A percentile compares a stretch with the other conserved stretches of the same genome.
These are phyloP conservation scores for Drosophila kanapiae DNA, from an alignment of 1,140 invertebrate genomes.

Conservation along the genomic window DNA sequence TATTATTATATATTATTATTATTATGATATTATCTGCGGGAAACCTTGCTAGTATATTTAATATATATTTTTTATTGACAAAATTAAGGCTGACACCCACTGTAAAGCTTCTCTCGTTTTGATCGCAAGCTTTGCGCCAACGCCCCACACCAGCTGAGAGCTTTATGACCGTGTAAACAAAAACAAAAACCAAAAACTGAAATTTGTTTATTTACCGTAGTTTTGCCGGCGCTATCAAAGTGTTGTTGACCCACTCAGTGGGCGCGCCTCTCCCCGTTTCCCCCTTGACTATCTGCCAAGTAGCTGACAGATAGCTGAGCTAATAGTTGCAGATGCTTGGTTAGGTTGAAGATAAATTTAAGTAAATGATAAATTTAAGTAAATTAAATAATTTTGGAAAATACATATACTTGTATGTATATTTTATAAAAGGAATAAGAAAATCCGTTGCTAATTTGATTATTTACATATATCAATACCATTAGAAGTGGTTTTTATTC, in stretches of 20 bases:
- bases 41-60: too few relatives aligned
- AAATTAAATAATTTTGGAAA: neutral
- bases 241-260: conserved; percentile 45
- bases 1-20: too few relatives aligned
- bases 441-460: too few relatives aligned
- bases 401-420: too few relatives aligned
- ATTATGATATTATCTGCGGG: too few relatives aligned
- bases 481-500: too few relatives aligned
- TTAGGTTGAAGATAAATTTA: neutral
- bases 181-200: conserved; percentile 21
- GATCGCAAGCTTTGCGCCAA: conserved; percentile 36
- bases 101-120: conserved; percentile 15
- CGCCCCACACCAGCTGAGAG: conserved; percentile 35
- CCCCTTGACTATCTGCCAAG: conserved; percentile 14
- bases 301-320: conserved; percentile 5
- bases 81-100: neutral
- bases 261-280: conserved; percentile 5
- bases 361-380: neutral
- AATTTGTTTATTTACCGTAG: conserved; percentile 61
- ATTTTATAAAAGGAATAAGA: too few relatives aligned
- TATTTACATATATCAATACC: too few relatives aligned
- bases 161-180: conserved; percentile 25
- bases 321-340: conserved; percentile 10
- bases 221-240: conserved; percentile 55
- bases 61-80: neutral